Percentiles rank a stretch among this genome's conserved stretches.
These are phyloP conservation scores for Styela clava DNA, from an alignment of 23 tunicate genomes.

Conservation along the genomic window DNA sequence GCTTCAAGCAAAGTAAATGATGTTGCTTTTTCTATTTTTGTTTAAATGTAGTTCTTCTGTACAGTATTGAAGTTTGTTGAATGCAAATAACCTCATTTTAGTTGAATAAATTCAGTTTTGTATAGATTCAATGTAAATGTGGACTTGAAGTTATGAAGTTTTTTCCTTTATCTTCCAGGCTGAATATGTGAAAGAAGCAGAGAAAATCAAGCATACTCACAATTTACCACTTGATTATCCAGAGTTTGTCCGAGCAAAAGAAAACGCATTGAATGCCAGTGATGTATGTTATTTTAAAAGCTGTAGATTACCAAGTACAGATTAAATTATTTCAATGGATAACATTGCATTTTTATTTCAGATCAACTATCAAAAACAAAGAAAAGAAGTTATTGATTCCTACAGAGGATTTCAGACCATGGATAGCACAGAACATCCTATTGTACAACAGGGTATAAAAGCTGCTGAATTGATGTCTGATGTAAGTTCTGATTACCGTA, in stretches of 20 bases:
- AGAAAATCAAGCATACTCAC: conserved; percentile 75
- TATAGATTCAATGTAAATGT: no score
- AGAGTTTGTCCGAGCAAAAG: conserved; percentile 83
- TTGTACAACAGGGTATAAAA: conserved; percentile 90
- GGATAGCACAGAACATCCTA: conserved; percentile 93
- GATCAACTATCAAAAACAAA: conserved; percentile 75
- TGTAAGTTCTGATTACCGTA: conserved; percentile 36
- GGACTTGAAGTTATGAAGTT: no score
- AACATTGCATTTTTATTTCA: no score
- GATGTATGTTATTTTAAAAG: conserved; percentile 89
- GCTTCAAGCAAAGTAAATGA: conserved; percentile 19
- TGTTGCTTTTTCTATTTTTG: no score
- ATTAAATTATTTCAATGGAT: background rate
- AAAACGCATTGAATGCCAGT: conserved; percentile 79
- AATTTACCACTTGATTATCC: conserved; percentile 88
- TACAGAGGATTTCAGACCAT: conserved; percentile 95
- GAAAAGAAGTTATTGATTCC: conserved; percentile 48
- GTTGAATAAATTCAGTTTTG: no score
- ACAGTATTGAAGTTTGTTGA: no score
- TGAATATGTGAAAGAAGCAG: conserved; percentile 77
- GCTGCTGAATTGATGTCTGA: conserved; percentile 83
- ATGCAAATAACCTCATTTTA: no score
- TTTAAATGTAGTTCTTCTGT: no score
- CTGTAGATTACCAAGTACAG: no score
- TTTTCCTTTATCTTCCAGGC: conserved; percentile 36